A percentile compares a stretch with the other conserved stretches of the same genome.
Conservation (phyloP, 2,113 vertebrate species). For the Phodopus roborovskii region DNA sequence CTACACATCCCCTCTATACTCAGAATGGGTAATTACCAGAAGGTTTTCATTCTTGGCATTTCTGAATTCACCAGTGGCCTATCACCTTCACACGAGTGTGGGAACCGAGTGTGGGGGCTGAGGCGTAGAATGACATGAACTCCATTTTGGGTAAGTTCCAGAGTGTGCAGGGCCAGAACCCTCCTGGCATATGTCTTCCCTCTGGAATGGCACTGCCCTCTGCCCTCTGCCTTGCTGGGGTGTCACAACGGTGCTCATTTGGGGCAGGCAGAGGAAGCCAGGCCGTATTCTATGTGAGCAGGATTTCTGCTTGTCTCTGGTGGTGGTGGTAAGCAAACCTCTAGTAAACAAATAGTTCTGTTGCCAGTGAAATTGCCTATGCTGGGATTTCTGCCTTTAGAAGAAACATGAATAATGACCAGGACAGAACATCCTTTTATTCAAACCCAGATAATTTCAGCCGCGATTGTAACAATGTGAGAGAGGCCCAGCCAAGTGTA, state of each 20-base stretch:
- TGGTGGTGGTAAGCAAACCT: background rate
- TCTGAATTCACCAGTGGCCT: background rate
- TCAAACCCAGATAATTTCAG: constrained; percentile 57
- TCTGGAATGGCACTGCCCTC: background rate
- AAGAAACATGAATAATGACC: constrained; percentile 57
- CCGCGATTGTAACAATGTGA: background rate
- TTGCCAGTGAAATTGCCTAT: constrained; percentile 21
- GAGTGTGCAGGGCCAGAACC: rapidly evolving
- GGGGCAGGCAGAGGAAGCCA: background rate
- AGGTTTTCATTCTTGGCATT: background rate
- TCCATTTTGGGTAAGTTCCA: background rate
- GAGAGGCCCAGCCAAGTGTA: constrained; percentile 44
- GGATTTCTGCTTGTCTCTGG: background rate
- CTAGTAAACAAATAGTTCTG: constrained; percentile 63
- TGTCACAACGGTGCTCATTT: background rate
- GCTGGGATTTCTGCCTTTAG: constrained; percentile 67
- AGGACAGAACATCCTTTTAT: constrained; percentile 66
- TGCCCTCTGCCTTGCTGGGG: background rate
- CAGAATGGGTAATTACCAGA: background rate
- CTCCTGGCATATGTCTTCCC: background rate
- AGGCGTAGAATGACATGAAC: background rate
- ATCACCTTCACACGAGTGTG: background rate
- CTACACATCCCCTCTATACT: background rate
- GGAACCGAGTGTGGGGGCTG: background rate
- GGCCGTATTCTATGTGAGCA: background rate